These are phyloP conservation scores for Oncorhynchus kisutch DNA, from an alignment of 2,113 vertebrate genomes.

Conservation along the genomic window DNA sequence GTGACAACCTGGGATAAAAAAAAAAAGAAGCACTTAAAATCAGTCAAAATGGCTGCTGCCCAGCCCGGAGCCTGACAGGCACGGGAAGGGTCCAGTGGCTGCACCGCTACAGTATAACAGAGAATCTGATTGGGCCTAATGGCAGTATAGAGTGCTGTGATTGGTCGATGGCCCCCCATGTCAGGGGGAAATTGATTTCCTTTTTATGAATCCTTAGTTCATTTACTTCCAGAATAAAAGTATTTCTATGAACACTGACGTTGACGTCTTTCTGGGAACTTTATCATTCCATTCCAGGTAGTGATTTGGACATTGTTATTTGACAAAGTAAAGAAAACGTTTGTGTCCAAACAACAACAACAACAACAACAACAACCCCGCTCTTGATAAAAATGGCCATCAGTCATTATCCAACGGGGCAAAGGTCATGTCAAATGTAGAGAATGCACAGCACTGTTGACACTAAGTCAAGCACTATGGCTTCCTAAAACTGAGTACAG, in stretches of 20 bases:
- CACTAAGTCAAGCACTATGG: conserved; percentile 12
- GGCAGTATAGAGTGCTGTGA: background rate
- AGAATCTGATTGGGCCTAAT: background rate
- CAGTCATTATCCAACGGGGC: conserved; percentile 12
- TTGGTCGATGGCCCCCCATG: background rate
- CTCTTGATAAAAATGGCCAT: conserved; percentile 17
- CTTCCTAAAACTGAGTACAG: too few relatives aligned
- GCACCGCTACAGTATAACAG: background rate
- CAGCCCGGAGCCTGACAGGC: conserved; percentile 21
- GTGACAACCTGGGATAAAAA: conserved; percentile 84
- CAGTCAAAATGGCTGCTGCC: conserved; percentile 38
- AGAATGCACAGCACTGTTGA: conserved; percentile 18
- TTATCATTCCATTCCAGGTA: too few relatives aligned
- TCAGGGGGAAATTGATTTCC: background rate
- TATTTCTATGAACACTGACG: too few relatives aligned
- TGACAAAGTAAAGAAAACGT: background rate
- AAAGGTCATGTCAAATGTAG: conserved; percentile 39
- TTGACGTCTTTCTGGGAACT: conserved; percentile 22
- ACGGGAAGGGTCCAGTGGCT: background rate
- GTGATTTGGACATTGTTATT: background rate
- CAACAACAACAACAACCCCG: conserved; percentile 14
- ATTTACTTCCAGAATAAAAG: background rate
- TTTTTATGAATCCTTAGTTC: background rate
- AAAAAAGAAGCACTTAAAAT: conserved; percentile 67
- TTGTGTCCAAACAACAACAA: background rate